phyloP scores from a whole-genome alignment of 2,888 invertebrate species.

The Asteroscopus sphinx region DNA sequence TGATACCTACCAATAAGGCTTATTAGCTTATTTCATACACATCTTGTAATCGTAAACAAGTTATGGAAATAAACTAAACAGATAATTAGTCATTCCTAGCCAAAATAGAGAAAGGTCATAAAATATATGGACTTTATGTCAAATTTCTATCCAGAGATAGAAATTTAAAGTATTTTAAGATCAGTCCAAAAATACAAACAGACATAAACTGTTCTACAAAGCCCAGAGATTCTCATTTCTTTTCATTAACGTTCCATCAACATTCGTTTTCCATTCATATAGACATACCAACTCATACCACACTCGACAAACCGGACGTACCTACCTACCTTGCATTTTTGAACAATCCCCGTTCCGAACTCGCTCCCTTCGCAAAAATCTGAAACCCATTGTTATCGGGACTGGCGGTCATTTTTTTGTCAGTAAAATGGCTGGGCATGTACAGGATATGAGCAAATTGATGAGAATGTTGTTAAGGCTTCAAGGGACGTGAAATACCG shows the following conservation, averaged over 20 bases:
- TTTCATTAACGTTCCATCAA: not conserved
- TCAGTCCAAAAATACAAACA: too few species aligned
- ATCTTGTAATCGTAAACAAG: too few species aligned
- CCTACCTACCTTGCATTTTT: slow-evolving; percentile 44
- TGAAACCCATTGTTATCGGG: slow-evolving; percentile 33
- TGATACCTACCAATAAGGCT: too few species aligned
- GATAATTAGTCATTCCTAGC: too few species aligned
- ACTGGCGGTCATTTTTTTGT: slow-evolving; percentile 36
- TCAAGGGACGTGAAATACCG: not conserved
- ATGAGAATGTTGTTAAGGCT: slow-evolving; percentile 3
- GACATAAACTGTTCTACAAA: not conserved
- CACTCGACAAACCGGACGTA: slow-evolving; percentile 1
- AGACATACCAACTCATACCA: not conserved
- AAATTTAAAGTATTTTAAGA: too few species aligned
- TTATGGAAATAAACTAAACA: too few species aligned
- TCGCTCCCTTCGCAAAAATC: slow-evolving; percentile 45
- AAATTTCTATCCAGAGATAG: too few species aligned
- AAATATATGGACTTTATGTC: too few species aligned
- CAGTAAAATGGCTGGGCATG: not conserved
- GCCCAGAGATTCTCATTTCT: not conserved
- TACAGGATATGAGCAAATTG: slow-evolving; percentile 3
- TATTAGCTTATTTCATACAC: too few species aligned
- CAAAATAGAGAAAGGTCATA: too few species aligned
- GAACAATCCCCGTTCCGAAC: slow-evolving; percentile 40
- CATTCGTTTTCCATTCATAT: not conserved